Evolutionary conservation across 2,797 vertebrate genomes (phyloP).

Genomic region (Cichlasoma orientale): DNA sequence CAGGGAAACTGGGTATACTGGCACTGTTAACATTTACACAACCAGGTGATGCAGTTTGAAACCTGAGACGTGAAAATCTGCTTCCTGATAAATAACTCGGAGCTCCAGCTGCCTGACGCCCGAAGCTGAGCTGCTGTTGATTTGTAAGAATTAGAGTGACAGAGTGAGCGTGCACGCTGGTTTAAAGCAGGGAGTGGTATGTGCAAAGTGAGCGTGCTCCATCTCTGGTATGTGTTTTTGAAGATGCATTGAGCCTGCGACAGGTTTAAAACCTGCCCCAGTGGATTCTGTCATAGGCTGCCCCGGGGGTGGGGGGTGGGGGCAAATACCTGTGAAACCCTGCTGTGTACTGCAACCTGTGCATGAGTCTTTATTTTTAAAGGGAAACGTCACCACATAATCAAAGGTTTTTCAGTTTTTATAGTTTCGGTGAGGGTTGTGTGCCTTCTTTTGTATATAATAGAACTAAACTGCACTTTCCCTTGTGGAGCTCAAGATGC

Average conservation of each 20-base stretch:
- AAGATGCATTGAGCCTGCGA: slow-evolving; percentile 9
- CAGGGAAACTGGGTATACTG: neutral
- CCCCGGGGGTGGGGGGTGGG: slow-evolving; percentile 19
- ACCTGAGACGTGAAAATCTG: neutral
- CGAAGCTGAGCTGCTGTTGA: too few relatives aligned
- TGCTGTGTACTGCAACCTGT: neutral
- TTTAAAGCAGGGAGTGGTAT: slow-evolving; percentile 5
- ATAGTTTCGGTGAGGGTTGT: too few relatives aligned
- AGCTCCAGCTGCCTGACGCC: neutral
- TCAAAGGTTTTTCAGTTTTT: too few relatives aligned
- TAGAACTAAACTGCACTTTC: too few relatives aligned
- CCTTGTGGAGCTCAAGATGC: too few relatives aligned
- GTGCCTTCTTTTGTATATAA: too few relatives aligned
- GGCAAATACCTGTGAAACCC: neutral
- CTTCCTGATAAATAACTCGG: neutral
- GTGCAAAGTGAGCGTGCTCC: neutral
- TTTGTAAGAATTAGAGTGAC: too few relatives aligned
- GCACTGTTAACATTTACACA: neutral
- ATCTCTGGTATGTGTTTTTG: slow-evolving; percentile 47
- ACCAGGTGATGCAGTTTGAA: neutral
- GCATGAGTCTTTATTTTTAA: neutral
- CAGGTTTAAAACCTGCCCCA: slow-evolving; percentile 47
- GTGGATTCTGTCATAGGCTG: neutral
- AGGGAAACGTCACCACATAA: neutral
- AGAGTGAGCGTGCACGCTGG: neutral